Evolutionary conservation across 2,797 vertebrate genomes (phyloP).

Genomic region (Adelosebastes latens): DNA sequence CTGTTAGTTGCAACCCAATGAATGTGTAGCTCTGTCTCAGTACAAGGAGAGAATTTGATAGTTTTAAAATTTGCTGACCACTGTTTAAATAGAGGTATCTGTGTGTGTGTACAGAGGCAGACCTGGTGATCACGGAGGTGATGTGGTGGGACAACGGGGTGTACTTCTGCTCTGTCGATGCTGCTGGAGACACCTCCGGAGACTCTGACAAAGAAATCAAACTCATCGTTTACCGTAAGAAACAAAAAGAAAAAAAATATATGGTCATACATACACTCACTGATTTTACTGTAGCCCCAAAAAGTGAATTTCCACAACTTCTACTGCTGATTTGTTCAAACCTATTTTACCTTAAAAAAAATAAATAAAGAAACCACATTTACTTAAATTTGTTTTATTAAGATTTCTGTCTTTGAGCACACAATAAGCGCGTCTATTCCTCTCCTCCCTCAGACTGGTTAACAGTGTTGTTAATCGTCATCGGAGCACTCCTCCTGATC

Average conservation of each 20-base stretch:
- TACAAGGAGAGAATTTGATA: not conserved
- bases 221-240: constrained; percentile 94
- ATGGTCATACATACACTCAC: not conserved
- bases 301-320: not conserved
- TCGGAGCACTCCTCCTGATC: constrained; percentile 88
- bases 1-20: not conserved
- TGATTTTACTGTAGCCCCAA: not conserved
- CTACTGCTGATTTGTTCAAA: not conserved
- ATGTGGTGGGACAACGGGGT: constrained; percentile 99
- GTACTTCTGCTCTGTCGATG: constrained; percentile 90
- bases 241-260: not conserved
- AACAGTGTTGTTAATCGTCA: constrained; percentile 89
- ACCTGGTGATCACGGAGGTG: constrained; percentile 92
- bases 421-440: not conserved
- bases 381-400: no score
- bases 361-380: no score
- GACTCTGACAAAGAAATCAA: constrained; percentile 90
- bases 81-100: not conserved
- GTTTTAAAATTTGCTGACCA: not conserved
- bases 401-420: not conserved
- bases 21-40: not conserved
- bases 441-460: constrained; percentile 89
- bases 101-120: constrained; percentile 84
- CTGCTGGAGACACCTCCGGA: constrained; percentile 91
- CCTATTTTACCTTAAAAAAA: no score